Base-by-base conservation (phyloP, 1,140 invertebrate genomes). In the Aphelenchoides fujianensis region DNA sequence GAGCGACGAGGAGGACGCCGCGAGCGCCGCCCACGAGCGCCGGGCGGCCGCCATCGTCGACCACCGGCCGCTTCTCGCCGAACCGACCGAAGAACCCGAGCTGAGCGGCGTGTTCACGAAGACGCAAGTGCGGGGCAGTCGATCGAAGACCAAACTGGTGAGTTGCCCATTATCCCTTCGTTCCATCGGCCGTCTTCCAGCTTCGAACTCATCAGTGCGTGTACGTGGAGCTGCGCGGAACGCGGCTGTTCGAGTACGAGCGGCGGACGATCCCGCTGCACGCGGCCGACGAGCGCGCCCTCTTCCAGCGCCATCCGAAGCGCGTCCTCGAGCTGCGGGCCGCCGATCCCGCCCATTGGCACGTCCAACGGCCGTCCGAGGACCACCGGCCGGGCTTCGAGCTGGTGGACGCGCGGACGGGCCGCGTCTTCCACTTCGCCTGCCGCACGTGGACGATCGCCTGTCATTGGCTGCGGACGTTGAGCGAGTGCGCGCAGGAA, bases 401-500 rank as follows among this genome's bases (percentile, higher is more conserved):
- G 31, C 32, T 66, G 0, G 9, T 19, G 2, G 27, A 66, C 63
- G 31, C 16, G 2, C 12, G 1, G 1, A 66, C 31, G 23, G 63
- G 63, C 16, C 63, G 63, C 9, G 63, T 35, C 34, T 32, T 36
- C 31, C 63, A 66, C 1, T 66, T 1, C 53, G 32, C 63, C 30
- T 66, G 63, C 32, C 63, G 63, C 30, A 32, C 2, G 31, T 66
- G 63, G 63, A 30, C 63, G 31, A 36, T 35, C 9, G 63, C 63
- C 32, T 19, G 31, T 66, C 63, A 66, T 66, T 66, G 63, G 63
- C n/a, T 36, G 32, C 16, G 53, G 36, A 61, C 31, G n/a, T 61
- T 61, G 59, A 16, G 16, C 59, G 59, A 61, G 31, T 19, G 31
- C 31, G 31, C 36, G n/a, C n/a, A n/a, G n/a, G n/a, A n/a, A n/a